Evolutionary conservation across 2,113 vertebrate species (phyloP).

Genomic region (Haemorhous mexicanus): DNA sequence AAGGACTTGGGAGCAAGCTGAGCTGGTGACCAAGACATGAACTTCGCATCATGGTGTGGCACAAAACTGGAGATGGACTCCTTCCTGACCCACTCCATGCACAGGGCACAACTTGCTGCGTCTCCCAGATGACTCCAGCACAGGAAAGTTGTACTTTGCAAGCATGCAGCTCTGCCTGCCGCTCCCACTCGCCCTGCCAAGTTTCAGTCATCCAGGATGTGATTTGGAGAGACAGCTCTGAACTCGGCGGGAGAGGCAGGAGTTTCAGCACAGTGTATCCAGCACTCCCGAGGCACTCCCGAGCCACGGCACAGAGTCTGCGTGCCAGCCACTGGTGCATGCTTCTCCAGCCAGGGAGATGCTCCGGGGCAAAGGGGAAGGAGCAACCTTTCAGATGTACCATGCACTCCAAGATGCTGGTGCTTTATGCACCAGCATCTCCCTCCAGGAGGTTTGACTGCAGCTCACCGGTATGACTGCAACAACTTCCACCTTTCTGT

Average conservation of each 20-base stretch:
- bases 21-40: background rate
- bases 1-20: background rate
- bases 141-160: rapidly evolving
- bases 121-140: rapidly evolving
- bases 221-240: background rate
- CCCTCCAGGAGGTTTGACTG: background rate
- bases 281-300: rapidly evolving
- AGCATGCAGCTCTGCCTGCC: rapidly evolving
- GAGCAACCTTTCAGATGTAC: background rate
- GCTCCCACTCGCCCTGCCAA: background rate
- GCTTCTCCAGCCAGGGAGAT: rapidly evolving
- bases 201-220: background rate
- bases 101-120: rapidly evolving
- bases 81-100: rapidly evolving
- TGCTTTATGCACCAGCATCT: background rate
- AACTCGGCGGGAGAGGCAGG: background rate
- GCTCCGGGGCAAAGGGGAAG: background rate
- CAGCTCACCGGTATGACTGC: rapidly evolving
- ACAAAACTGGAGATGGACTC: background rate
- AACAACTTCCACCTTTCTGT: background rate
- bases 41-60: rapidly evolving
- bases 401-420: rapidly evolving
- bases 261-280: rapidly evolving
- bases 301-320: background rate
- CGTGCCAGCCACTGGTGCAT: background rate